Conservation (phyloP, 2,797 vertebrate species). For the Artibeus lituratus region DNA sequence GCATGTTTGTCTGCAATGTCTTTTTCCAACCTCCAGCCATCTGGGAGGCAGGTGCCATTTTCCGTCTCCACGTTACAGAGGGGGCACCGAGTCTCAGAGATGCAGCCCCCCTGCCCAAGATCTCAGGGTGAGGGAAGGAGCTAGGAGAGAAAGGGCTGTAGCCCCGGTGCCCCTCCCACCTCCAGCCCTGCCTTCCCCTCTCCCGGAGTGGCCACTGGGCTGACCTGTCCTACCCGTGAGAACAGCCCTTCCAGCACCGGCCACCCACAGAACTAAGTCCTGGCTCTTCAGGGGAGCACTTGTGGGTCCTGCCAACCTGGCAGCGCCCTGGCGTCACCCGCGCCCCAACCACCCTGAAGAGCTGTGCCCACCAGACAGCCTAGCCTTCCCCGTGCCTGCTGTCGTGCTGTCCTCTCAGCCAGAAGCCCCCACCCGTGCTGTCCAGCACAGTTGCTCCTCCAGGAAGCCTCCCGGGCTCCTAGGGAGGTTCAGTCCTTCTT, state of each 20-base stretch:
- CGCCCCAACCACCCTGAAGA: not conserved
- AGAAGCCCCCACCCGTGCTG: not conserved
- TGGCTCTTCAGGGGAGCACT: not conserved
- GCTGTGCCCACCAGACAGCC: not conserved
- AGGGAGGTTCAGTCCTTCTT: not conserved
- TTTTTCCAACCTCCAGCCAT: not conserved
- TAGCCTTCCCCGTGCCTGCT: rapidly evolving
- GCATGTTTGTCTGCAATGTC: rapidly evolving
- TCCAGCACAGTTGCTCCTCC: not conserved
- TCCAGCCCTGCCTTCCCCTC: not conserved
- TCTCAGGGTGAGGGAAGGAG: not conserved
- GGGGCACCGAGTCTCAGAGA: not conserved
- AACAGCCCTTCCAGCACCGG: not conserved
- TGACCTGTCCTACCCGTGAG: not conserved
- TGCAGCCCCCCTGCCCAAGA: not conserved
- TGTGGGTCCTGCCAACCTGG: not conserved
- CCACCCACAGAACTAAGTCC: not conserved
- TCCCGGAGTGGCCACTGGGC: not conserved
- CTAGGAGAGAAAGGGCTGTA: rapidly evolving
- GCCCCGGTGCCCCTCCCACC: not conserved
- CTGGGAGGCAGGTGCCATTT: not conserved
- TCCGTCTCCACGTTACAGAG: not conserved
- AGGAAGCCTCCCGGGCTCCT: not conserved
- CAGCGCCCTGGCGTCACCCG: not conserved
- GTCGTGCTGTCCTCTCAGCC: not conserved